Percentiles rank a stretch among this genome's conserved stretches.
Evolutionary conservation across 2,888 invertebrate species (phyloP).

Genomic region (Pilophorus perplexus): DNA sequence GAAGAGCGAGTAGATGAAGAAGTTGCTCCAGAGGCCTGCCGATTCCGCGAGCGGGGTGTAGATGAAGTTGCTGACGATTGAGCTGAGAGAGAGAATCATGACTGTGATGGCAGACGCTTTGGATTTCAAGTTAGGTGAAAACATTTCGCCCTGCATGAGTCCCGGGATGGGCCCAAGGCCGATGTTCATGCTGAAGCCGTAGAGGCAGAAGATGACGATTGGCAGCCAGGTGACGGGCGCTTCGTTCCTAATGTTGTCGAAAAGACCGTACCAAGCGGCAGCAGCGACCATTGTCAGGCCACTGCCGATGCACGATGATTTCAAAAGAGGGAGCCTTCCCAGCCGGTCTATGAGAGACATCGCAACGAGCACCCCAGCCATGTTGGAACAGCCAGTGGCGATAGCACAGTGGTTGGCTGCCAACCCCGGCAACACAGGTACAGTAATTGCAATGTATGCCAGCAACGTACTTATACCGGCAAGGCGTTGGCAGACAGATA

Average conservation of each 20-base stretch:
- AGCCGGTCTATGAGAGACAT: constrained; percentile 32
- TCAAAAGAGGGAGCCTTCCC: constrained; percentile 46
- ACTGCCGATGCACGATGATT: constrained; percentile 41
- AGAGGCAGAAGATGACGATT: constrained; percentile 32
- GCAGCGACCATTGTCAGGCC: constrained; percentile 23
- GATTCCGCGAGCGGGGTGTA: constrained; percentile 60
- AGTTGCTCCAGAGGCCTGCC: constrained; percentile 64
- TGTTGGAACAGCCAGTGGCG: constrained; percentile 40
- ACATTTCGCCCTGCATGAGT: constrained; percentile 63
- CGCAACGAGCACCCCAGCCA: constrained; percentile 35
- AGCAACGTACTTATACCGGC: constrained; percentile 47
- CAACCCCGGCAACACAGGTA: constrained; percentile 6
- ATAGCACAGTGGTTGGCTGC: constrained; percentile 37
- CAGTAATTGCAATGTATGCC: constrained; percentile 41
- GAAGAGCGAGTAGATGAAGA: constrained; percentile 61
- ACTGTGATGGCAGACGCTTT: constrained; percentile 61
- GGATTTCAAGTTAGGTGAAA: constrained; percentile 63
- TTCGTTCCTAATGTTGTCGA: not conserved
- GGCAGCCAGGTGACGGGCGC: constrained; percentile 29
- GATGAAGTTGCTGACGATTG: constrained; percentile 60
- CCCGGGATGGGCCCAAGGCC: constrained; percentile 63
- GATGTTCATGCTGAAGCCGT: constrained; percentile 54
- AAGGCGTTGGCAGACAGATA: constrained; percentile 39
- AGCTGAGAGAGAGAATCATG: constrained; percentile 58
- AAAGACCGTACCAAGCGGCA: constrained; percentile 36